Conservation (phyloP, 2,113 vertebrate species). For the Pomatostomus ruficeps region DNA sequence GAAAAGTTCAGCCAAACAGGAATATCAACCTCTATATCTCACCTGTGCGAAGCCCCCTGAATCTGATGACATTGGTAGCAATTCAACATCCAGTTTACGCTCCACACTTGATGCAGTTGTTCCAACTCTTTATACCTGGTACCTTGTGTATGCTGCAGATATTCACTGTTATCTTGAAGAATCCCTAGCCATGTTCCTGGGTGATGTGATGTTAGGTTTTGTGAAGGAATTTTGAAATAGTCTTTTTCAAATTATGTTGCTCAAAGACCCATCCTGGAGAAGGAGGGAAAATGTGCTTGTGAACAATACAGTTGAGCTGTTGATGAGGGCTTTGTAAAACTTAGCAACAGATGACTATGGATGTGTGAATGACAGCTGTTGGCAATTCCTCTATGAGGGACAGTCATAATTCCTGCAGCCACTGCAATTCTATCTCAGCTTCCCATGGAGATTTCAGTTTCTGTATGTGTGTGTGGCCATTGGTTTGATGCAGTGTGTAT, state of each 20-base stretch:
- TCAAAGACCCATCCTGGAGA: background rate
- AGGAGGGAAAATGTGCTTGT: background rate
- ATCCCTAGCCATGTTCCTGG: background rate
- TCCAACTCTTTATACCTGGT: background rate
- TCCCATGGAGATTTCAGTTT: background rate
- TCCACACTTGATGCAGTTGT: background rate
- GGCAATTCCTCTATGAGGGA: background rate
- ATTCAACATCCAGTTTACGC: background rate
- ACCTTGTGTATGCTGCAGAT: background rate
- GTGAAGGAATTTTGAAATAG: background rate
- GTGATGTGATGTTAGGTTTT: background rate
- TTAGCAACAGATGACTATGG: background rate
- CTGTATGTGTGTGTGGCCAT: background rate
- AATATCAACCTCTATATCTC: background rate
- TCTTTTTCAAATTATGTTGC: background rate
- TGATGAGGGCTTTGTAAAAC: background rate
- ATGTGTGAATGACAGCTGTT: background rate
- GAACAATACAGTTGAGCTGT: background rate
- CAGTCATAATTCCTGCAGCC: background rate
- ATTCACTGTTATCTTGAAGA: background rate
- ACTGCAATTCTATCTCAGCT: background rate
- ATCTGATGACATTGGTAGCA: background rate
- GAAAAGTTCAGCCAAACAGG: background rate
- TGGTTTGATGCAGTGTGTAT: background rate
- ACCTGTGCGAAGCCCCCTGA: background rate